Evolutionary conservation across 2,888 invertebrate species (phyloP).

Genomic region (Polydrusus pterygomalis): DNA sequence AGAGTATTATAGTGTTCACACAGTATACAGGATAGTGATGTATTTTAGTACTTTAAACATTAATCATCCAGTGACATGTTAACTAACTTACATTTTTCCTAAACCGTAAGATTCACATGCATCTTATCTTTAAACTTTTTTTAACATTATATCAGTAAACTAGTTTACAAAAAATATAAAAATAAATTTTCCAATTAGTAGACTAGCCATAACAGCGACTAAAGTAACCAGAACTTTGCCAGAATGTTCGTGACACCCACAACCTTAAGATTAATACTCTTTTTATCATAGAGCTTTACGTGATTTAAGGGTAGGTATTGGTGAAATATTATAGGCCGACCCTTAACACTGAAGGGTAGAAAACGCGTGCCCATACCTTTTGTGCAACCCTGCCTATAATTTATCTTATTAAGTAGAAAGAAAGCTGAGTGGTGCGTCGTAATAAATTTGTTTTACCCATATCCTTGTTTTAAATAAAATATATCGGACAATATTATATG

Average conservation of each 20-base stretch:
- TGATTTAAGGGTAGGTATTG: constrained; percentile 50
- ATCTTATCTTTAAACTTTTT: too few relatives aligned
- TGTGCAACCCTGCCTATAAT: constrained; percentile 29
- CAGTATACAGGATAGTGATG: too few relatives aligned
- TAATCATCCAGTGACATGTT: too few relatives aligned
- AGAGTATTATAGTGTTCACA: too few relatives aligned
- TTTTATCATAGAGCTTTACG: constrained; percentile 47
- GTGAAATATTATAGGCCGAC: constrained; percentile 44
- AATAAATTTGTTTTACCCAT: constrained; percentile 5
- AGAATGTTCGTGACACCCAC: constrained; percentile 45
- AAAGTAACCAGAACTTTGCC: constrained; percentile 41
- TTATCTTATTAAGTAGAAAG: constrained; percentile 30
- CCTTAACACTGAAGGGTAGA: constrained; percentile 37
- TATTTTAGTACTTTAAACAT: too few relatives aligned
- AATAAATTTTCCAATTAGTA: constrained; percentile 8
- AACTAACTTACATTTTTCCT: too few relatives aligned
- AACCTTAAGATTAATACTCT: constrained; percentile 49
- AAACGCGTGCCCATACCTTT: constrained; percentile 45
- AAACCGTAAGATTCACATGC: too few relatives aligned
- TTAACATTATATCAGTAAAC: too few relatives aligned
- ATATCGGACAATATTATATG: background rate
- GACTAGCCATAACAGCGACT: background rate
- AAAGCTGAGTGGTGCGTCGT: constrained; percentile 7
- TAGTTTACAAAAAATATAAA: background rate
- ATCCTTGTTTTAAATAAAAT: background rate